Conservation (phyloP, 64 coral and sea anemone species). For the Actinia tenebrosa region DNA sequence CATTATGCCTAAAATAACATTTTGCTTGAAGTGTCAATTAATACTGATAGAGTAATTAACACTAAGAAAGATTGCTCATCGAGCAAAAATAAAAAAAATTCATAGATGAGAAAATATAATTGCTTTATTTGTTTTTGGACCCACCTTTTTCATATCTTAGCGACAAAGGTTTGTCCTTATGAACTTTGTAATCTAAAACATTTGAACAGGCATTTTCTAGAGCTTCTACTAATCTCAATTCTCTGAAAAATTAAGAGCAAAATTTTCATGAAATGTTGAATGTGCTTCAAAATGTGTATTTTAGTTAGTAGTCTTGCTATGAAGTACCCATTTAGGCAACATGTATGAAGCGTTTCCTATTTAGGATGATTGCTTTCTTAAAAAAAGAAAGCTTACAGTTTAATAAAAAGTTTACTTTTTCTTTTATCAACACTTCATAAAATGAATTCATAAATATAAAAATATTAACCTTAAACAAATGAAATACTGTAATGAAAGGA, state of each 20-base stretch:
- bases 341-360: background rate
- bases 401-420: background rate
- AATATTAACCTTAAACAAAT: background rate
- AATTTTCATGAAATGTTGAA: background rate
- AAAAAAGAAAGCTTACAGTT: background rate
- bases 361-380: background rate
- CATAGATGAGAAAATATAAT: background rate
- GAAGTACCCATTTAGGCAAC: too few species aligned
- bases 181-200: conserved; percentile 89
- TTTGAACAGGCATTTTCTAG: conserved; percentile 87
- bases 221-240: conserved; percentile 78
- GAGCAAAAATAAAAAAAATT: too few species aligned
- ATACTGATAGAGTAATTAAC: too few species aligned
- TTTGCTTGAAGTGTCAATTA: too few species aligned
- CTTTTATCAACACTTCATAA: background rate
- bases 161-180: conserved; percentile 77
- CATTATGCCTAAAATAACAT: too few species aligned
- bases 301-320: too few species aligned
- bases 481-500: background rate
- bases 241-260: conserved; percentile 35
- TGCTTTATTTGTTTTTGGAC: background rate
- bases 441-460: background rate
- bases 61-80: too few species aligned
- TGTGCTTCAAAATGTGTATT: background rate
- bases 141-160: conserved; percentile 83